Conservation (phyloP, 2,797 vertebrate species). For the Tauraco hartlaubi region DNA sequence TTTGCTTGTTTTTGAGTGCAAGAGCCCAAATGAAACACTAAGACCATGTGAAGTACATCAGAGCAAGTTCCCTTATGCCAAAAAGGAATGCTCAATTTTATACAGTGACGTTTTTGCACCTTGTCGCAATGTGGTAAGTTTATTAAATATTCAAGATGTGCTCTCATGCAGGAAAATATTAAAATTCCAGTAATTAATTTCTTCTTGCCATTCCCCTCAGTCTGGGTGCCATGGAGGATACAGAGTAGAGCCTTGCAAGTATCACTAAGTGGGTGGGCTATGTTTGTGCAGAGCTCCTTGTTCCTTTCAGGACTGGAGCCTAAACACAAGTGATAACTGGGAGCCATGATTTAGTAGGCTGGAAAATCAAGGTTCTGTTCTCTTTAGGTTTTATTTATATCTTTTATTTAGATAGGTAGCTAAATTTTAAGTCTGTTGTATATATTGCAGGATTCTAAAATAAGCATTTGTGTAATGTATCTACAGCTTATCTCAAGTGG, state of each 20-base stretch:
- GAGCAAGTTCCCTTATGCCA: conserved; percentile 96
- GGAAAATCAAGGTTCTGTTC: background rate
- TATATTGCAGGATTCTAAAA: background rate
- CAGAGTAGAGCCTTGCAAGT: background rate
- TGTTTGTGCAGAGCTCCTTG: background rate
- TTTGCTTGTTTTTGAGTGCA: conserved; percentile 85
- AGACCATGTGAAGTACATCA: conserved; percentile 96
- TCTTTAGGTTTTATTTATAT: background rate
- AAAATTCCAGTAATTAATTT: background rate
- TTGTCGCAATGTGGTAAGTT: conserved; percentile 96
- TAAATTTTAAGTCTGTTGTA: background rate
- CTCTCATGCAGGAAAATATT: background rate
- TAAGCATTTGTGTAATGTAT: background rate
- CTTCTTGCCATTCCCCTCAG: background rate
- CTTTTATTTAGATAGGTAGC: background rate
- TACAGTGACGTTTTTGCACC: conserved; percentile 97
- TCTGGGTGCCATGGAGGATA: background rate
- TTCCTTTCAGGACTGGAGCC: background rate
- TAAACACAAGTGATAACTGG: background rate
- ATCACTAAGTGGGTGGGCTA: background rate
- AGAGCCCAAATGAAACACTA: conserved; percentile 88
- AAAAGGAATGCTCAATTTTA: conserved; percentile 95
- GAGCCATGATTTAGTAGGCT: background rate
- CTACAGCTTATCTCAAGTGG: background rate
- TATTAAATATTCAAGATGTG: background rate